Evolutionary conservation across 2,113 vertebrate genomes (phyloP).

Genomic region (Apaloderma vittatum): DNA sequence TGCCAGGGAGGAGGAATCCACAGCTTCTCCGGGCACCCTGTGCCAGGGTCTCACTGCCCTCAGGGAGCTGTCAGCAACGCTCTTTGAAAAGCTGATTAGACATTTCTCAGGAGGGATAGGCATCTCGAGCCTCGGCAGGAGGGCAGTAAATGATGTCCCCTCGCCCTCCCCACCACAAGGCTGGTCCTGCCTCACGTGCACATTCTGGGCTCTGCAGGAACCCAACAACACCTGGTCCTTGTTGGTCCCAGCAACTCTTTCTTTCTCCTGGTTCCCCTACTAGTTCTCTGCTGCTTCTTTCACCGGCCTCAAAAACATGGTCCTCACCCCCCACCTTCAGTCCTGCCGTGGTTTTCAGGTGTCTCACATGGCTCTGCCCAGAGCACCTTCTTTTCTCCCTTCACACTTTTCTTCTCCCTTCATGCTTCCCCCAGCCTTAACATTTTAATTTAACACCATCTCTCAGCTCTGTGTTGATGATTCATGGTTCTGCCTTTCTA

Average conservation of each 20-base stretch:
- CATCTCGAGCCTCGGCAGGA: not conserved
- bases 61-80: not conserved
- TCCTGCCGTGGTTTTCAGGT: not conserved
- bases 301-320: not conserved
- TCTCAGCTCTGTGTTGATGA: constrained; percentile 32
- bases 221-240: not conserved
- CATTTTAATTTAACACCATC: constrained; percentile 2
- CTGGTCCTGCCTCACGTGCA: not conserved
- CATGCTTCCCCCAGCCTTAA: not conserved
- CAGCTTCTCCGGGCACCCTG: too few species aligned
- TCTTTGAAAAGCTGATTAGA: not conserved
- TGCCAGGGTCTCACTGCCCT: too few species aligned
- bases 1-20: not conserved
- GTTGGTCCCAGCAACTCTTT: not conserved
- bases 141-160: not conserved
- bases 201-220: not conserved
- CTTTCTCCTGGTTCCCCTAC: not conserved
- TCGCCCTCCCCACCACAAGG: not conserved
- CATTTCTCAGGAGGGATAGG: not conserved
- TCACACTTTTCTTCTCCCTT: not conserved
- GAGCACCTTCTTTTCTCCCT: constrained; percentile 2
- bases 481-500: constrained; percentile 65
- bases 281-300: not conserved
- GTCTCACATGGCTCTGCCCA: not conserved
- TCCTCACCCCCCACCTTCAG: not conserved